A percentile compares a stretch with the other conserved stretches of the same genome.
phyloP scores from a whole-genome alignment of 2,113 vertebrate species.

The Aegotheles bennettii region DNA sequence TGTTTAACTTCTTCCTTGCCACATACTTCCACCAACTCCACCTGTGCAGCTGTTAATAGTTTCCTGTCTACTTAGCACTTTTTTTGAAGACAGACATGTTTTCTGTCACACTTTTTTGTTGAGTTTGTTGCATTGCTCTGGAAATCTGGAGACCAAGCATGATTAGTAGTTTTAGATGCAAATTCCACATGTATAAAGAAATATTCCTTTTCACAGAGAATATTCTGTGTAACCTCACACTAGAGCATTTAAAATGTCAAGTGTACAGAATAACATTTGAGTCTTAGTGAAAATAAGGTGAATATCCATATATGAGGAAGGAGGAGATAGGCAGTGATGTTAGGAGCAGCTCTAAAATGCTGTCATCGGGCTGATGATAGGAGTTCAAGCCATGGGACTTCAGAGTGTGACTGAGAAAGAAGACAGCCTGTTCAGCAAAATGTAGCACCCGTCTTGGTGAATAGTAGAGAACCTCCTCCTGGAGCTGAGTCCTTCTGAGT shows the following conservation, averaged over 20 bases:
- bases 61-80: background rate
- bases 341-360: background rate
- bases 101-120: background rate
- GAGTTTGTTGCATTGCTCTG: background rate
- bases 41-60: background rate
- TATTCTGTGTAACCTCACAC: background rate
- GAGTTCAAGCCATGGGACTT: background rate
- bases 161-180: background rate
- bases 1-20: background rate
- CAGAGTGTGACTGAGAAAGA: too few species aligned
- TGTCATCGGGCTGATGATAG: background rate
- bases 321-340: background rate
- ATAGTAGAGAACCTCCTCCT: background rate
- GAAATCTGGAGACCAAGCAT: background rate
- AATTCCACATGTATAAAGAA: background rate
- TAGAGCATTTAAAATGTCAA: background rate
- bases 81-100: background rate
- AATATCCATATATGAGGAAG: background rate
- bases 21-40: background rate
- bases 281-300: background rate
- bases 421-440: background rate
- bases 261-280: background rate
- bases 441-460: accelerated
- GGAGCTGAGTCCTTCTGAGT: background rate
- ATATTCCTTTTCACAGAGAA: background rate